These are phyloP conservation scores for Sitophilus oryzae DNA, from an alignment of 1,140 invertebrate genomes.

Conservation along the genomic window DNA sequence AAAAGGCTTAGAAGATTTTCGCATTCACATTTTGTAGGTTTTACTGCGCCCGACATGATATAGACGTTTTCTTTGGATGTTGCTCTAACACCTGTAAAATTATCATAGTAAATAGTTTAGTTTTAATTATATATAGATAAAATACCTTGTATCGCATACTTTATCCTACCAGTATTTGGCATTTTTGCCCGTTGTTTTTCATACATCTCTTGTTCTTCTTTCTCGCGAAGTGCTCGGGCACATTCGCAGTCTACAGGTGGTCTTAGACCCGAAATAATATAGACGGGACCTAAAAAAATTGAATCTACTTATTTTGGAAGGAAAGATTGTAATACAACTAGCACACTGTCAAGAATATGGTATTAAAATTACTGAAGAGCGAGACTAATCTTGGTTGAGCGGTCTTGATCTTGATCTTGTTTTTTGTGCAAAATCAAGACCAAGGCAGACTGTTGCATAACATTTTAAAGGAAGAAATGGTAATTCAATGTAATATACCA, in stretches of 20 bases:
- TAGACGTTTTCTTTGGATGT: conserved; percentile 35
- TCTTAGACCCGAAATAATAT: conserved; percentile 22
- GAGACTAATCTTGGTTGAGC: too few species aligned
- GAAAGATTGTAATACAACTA: too few species aligned
- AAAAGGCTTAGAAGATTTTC: conserved; percentile 31
- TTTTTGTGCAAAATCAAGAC: too few species aligned
- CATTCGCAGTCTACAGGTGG: conserved; percentile 24
- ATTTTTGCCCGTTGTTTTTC: conserved; percentile 27
- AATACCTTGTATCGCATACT: conserved; percentile 33
- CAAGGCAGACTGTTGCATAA: too few species aligned
- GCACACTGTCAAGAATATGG: too few species aligned
- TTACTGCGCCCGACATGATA: conserved; percentile 26
- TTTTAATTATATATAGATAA: neutral
- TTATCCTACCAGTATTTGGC: conserved; percentile 29
- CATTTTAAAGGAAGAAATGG: too few species aligned
- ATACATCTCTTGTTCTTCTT: conserved; percentile 22
- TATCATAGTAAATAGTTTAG: neutral
- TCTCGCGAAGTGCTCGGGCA: conserved; percentile 11
- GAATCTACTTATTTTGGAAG: too few species aligned
- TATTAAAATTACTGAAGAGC: too few species aligned
- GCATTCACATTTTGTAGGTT: conserved; percentile 30
- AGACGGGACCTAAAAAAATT: conserved; percentile 21
- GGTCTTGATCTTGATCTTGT: too few species aligned
- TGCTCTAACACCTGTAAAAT: conserved; percentile 28
- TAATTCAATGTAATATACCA: too few species aligned